Evolutionary conservation across 1,140 invertebrate genomes (phyloP), one percentile per base, ranked within the genome.

Genomic region (Zaprionus africanus): DNA sequence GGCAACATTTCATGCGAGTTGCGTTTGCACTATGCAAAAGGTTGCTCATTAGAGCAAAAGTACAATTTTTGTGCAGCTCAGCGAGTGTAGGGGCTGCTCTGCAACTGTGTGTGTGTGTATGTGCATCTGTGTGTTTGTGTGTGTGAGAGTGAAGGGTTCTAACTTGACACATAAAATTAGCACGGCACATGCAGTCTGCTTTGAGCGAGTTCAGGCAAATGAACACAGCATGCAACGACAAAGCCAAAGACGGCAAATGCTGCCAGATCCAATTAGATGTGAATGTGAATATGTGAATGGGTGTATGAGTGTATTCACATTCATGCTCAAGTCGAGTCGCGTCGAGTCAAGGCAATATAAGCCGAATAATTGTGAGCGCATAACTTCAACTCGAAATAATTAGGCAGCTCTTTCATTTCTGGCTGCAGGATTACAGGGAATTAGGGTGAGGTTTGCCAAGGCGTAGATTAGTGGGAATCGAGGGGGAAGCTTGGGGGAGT

Each of bases 11-110:
- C 53, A 56, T 56, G 26, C 26, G 24, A 56, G 22, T 56, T 51
- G 46, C 46, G 7, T 57, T 62, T 62, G 46, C 49, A 58, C 41
- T 15, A 56, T 59, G 63, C 41, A 71, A 78, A 69, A 63, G 72
- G 34, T 61, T 74, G 76, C 76, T 78, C 76, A 78, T 78, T 78
- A 78, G 76, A 75, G 76, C 70, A 77, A 77, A 66, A 61, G 68
- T 77, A 60, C 71, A 62, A 64, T 53, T 59, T 72, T 61, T 65
- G 56, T 34, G 46, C 58, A 46, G n/a, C 19, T 63, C 36, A 63
- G 34, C 51, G 36, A 59, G 41, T 68, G 19, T 53, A 26, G 22
- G 36, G 15, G 28, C 26, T 15, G 46, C 24, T 31, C 28, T 31
- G 28, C 28, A 31, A 6, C 4, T 54, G 22, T 22, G 22, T 22